A percentile compares a stretch with the other conserved stretches of the same genome.
phyloP scores from a whole-genome alignment of 2,113 vertebrate species.

The Colius striatus region DNA sequence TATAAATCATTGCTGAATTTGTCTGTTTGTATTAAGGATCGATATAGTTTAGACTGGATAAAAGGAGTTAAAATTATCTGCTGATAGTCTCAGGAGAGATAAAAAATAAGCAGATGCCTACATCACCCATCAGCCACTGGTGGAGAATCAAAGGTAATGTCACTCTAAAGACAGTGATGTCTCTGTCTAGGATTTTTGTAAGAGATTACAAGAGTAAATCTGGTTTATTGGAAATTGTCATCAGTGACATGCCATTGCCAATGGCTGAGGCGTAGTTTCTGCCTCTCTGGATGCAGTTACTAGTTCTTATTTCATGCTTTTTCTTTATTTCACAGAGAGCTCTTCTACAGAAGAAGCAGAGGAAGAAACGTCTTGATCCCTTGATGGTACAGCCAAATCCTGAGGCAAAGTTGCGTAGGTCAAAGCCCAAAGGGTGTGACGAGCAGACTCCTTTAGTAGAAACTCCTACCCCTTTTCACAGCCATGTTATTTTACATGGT shows the following conservation, averaged over 20 bases:
- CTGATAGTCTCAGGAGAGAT: neutral
- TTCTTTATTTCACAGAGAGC: conserved; percentile 80
- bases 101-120: neutral
- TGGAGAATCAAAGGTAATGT: neutral
- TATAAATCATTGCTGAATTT: neutral
- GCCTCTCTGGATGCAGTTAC: neutral
- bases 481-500: conserved; percentile 85
- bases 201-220: neutral
- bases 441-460: conserved; percentile 89
- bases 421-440: conserved; percentile 80
- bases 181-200: neutral
- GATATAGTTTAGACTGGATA: neutral
- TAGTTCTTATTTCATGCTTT: neutral
- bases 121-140: neutral
- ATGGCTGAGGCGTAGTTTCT: neutral
- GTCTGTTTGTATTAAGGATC: neutral
- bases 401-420: conserved; percentile 80
- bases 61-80: neutral
- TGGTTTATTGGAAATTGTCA: neutral
- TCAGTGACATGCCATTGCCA: neutral
- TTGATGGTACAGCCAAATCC: conserved; percentile 95
- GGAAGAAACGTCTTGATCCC: conserved; percentile 88
- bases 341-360: conserved; percentile 92
- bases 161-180: neutral
- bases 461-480: conserved; percentile 62